Conservation (phyloP, 2,888 invertebrate genomes). For the Troilus luridus region DNA sequence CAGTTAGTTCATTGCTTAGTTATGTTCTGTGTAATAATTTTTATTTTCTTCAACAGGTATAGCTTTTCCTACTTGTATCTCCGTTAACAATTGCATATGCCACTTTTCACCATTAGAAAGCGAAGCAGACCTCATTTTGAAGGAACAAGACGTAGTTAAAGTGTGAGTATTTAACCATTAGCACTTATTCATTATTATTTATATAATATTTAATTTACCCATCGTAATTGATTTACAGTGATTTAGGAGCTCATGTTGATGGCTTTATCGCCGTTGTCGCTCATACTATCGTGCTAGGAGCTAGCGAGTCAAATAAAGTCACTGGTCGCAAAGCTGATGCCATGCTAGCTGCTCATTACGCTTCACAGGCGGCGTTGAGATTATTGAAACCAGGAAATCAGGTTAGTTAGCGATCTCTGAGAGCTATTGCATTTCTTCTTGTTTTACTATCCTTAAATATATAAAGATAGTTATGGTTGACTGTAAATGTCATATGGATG, state of each 20-base stretch:
- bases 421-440: too few species aligned
- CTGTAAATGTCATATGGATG: too few species aligned
- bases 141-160: conserved; percentile 96
- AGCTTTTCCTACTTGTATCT: conserved; percentile 98
- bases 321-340: conserved; percentile 95
- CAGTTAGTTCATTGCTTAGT: neutral
- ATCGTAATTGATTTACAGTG: conserved; percentile 73
- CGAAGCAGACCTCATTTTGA: conserved; percentile 88
- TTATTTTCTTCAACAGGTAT: conserved; percentile 73
- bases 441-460: too few species aligned
- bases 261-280: conserved; percentile 99
- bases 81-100: conserved; percentile 99
- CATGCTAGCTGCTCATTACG: conserved; percentile 93
- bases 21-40: neutral
- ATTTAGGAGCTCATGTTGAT: conserved; percentile 98
- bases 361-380: conserved; percentile 94
- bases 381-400: conserved; percentile 92
- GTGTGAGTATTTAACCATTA: conserved; percentile 70
- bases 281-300: conserved; percentile 93
- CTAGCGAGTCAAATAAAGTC: conserved; percentile 80
- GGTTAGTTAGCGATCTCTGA: conserved; percentile 71
- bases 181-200: conserved; percentile 27
- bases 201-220: neutral
- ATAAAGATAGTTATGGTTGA: too few species aligned
- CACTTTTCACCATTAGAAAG: conserved; percentile 97